phyloP scores from a whole-genome alignment of 2,888 invertebrate genomes.

The Cryptus armator region DNA sequence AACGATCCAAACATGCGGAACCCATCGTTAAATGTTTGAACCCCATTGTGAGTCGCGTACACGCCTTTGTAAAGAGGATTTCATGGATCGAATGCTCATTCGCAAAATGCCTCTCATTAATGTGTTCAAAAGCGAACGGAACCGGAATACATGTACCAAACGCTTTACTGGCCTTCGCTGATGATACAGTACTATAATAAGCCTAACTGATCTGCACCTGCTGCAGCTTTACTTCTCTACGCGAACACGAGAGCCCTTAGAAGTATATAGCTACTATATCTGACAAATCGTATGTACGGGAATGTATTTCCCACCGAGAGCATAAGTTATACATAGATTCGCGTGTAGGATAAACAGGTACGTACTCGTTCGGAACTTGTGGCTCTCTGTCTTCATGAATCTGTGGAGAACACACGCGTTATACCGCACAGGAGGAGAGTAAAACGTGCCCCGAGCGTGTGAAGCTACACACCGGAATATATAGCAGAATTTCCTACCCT shows the following conservation, averaged over 20 bases:
- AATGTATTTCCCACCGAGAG: conserved; percentile 51
- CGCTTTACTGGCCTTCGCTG: background rate
- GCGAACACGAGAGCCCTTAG: background rate
- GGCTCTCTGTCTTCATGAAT: conserved; percentile 25
- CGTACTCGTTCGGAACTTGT: conserved; percentile 55
- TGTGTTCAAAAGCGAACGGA: background rate
- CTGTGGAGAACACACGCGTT: conserved; percentile 24
- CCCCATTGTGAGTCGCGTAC: background rate
- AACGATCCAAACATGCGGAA: conserved; percentile 22
- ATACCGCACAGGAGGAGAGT: background rate
- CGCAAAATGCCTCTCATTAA: background rate
- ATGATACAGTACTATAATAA: background rate
- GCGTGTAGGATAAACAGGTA: conserved; percentile 62
- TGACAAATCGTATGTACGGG: background rate
- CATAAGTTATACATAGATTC: conserved; percentile 62
- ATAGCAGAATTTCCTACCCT: conserved; percentile 35
- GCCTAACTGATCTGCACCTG: background rate
- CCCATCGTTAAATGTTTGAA: conserved; percentile 12
- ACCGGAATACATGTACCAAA: background rate
- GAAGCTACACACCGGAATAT: conserved; percentile 61
- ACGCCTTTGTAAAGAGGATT: background rate
- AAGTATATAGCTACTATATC: background rate
- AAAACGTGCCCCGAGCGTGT: conserved; percentile 64
- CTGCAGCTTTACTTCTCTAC: background rate
- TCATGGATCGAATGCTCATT: background rate